Conservation (phyloP, 1,140 invertebrate genomes). For the Oryzaephilus surinamensis region DNA sequence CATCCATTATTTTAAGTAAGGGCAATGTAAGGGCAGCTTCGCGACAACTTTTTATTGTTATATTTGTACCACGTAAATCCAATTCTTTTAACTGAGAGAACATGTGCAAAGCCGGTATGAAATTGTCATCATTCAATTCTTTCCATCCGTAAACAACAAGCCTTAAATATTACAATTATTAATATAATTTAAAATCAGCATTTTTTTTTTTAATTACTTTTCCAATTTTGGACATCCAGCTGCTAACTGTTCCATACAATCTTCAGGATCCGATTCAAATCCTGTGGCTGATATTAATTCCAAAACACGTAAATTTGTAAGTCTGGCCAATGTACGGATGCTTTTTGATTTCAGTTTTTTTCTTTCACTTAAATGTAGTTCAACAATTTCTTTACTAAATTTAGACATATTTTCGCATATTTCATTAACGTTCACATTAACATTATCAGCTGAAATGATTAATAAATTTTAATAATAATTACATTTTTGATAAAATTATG, state of each 20-base stretch:
- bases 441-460: constrained; percentile 16
- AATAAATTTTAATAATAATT: background rate
- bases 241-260: constrained; percentile 21
- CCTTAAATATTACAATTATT: constrained; percentile 6
- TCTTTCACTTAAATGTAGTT: constrained; percentile 19
- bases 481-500: background rate
- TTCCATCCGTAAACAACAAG: constrained; percentile 22
- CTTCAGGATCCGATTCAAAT: constrained; percentile 22
- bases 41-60: constrained; percentile 23
- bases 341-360: constrained; percentile 19
- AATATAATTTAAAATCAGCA: background rate
- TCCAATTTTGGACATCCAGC: constrained; percentile 21
- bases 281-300: constrained; percentile 14
- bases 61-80: constrained; percentile 20
- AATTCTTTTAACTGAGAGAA: constrained; percentile 18
- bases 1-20: constrained; percentile 18
- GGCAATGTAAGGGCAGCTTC: constrained; percentile 21
- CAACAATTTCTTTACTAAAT: constrained; percentile 13
- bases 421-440: constrained; percentile 19
- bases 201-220: constrained; percentile 13
- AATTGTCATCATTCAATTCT: constrained; percentile 21
- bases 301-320: constrained; percentile 17
- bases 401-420: constrained; percentile 19
- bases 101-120: constrained; percentile 20
- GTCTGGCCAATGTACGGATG: constrained; percentile 16